Percentiles rank a stretch among this genome's conserved stretches.
phyloP scores from a whole-genome alignment of 2,888 invertebrate species.

The Julus scanicus region DNA sequence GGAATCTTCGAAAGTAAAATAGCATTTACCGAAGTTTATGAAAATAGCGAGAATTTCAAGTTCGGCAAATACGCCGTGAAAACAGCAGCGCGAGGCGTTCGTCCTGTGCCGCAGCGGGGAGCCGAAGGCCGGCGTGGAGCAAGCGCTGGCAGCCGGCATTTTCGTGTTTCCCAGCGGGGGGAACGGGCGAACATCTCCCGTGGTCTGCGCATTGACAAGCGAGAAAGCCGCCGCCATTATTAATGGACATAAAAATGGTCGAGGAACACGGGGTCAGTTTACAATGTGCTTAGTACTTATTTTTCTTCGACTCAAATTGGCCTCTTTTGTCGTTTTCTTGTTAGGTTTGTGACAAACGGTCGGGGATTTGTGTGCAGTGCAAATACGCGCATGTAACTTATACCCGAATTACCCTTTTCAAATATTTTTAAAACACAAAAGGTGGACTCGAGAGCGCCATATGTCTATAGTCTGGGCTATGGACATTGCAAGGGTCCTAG shows the following conservation, averaged over 20 bases:
- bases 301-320: slow-evolving; percentile 21
- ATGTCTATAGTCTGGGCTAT: not conserved
- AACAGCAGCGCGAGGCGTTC: not conserved
- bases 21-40: not conserved
- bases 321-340: slow-evolving; percentile 33
- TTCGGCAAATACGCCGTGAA: not conserved
- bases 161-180: slow-evolving; percentile 33
- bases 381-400: slow-evolving; percentile 33
- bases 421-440: slow-evolving; percentile 24
- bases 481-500: too few relatives aligned
- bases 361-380: slow-evolving; percentile 14
- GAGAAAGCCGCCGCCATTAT: slow-evolving; percentile 33
- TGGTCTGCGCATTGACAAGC: slow-evolving; percentile 33
- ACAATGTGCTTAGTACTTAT: slow-evolving; percentile 33
- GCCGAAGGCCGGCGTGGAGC: not conserved
- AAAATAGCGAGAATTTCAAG: not conserved
- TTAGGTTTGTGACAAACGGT: slow-evolving; percentile 26
- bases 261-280: slow-evolving; percentile 33
- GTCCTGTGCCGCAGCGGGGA: not conserved
- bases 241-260: slow-evolving; percentile 33
- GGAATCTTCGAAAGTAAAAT: not conserved
- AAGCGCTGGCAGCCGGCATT: not conserved
- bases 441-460: not conserved
- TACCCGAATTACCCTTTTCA: slow-evolving; percentile 20
- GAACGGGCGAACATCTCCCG: slow-evolving; percentile 17